Evolutionary conservation across 2,888 invertebrate species (phyloP).

Genomic region (Unio pictorum): DNA sequence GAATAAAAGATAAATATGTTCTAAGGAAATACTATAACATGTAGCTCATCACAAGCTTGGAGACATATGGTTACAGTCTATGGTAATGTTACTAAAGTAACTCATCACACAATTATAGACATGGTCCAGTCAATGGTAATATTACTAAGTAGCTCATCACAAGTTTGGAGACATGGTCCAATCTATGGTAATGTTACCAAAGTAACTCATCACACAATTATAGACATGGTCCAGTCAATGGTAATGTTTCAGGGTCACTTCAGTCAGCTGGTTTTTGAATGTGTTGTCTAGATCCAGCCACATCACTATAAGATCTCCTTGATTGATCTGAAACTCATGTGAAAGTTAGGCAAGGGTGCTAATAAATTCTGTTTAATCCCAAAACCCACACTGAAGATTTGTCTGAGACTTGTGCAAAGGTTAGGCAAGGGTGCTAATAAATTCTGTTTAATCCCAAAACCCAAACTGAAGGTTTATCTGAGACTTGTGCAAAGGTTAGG

Average conservation of each 20-base stretch:
- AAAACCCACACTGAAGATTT: constrained; percentile 7
- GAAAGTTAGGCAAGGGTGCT: constrained; percentile 18
- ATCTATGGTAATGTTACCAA: too few species aligned
- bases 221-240: constrained; percentile 2
- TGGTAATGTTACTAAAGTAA: too few species aligned
- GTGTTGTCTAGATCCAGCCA: constrained; percentile 6
- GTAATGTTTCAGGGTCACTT: constrained; percentile 5
- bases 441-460: constrained; percentile 20
- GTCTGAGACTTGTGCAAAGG: constrained; percentile 13
- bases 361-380: constrained; percentile 20
- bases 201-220: not conserved
- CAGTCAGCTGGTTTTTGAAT: not conserved
- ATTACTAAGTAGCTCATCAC: too few species aligned
- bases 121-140: too few species aligned
- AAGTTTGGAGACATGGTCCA: too few species aligned
- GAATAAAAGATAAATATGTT: too few species aligned
- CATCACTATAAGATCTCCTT: constrained; percentile 2
- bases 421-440: constrained; percentile 17
- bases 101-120: too few species aligned
- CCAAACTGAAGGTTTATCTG: constrained; percentile 4
- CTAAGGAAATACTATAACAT: too few species aligned
- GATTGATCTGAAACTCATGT: constrained; percentile 10
- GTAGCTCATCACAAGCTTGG: too few species aligned
- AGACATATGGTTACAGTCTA: too few species aligned
- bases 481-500: constrained; percentile 16